phyloP scores from a whole-genome alignment of 2,797 vertebrate genomes.

The Pygocentrus nattereri region DNA sequence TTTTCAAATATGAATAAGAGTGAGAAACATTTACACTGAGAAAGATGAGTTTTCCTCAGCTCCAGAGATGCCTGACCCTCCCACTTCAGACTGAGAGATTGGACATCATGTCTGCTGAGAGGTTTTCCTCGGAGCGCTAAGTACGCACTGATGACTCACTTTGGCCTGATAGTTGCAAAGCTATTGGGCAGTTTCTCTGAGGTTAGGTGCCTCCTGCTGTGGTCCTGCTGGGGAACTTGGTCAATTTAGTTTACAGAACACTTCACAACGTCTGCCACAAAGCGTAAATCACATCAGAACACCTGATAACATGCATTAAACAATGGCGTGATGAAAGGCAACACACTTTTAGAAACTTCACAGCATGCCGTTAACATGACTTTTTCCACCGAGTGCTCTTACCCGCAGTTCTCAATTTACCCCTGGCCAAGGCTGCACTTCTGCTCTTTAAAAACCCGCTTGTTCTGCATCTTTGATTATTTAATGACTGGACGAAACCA shows the following conservation, averaged over 20 bases:
- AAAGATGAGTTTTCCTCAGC: constrained; percentile 6
- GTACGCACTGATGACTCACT: constrained; percentile 36
- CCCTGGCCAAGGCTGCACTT: constrained; percentile 14
- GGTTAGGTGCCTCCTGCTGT: constrained; percentile 33
- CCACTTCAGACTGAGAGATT: not conserved
- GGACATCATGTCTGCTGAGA: not conserved
- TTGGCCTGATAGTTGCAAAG: constrained; percentile 35
- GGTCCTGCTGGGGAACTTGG: constrained; percentile 37
- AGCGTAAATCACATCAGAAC: constrained; percentile 47
- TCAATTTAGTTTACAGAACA: constrained; percentile 43
- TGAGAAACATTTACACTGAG: constrained; percentile 15
- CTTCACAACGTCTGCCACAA: constrained; percentile 35
- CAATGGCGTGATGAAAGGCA: constrained; percentile 24
- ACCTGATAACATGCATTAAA: constrained; percentile 57
- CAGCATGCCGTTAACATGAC: constrained; percentile 56
- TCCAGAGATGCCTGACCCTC: constrained; percentile 16
- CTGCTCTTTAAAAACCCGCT: constrained; percentile 35
- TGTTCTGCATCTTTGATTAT: constrained; percentile 53
- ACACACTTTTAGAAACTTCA: constrained; percentile 32
- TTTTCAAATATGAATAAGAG: constrained; percentile 34
- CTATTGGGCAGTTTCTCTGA: constrained; percentile 21
- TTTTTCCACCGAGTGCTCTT: constrained; percentile 31
- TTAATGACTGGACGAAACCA: constrained; percentile 52
- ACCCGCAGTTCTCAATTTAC: constrained; percentile 50
- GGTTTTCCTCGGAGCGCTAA: constrained; percentile 33